Base-by-base conservation (phyloP, 2,113 vertebrate species). In the Gnathonemus echidnorhynchus region DNA sequence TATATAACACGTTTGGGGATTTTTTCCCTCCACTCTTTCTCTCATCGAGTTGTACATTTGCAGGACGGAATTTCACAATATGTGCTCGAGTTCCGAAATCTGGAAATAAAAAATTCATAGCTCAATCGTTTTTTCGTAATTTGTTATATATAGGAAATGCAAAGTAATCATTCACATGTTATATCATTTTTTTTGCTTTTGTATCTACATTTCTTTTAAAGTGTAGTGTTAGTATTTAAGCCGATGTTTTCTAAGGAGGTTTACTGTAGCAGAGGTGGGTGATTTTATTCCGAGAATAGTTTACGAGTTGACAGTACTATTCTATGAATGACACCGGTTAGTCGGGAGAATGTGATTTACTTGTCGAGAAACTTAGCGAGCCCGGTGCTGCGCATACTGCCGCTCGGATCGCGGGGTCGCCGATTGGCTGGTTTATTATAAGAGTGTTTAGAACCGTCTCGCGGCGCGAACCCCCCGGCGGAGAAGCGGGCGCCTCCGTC, bases 361-460 rank as follows among this genome's bases (percentile, higher is more conserved):
- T 88, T 58, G 42, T 39, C 4, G 56, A 3, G 19, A 46, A 88
- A 88, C 53, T 48, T 70, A 39, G 42, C 7, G 45, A 24, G 45
- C 83, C 5, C 8, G 19, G 83, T 48, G 45, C 19, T 5, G 45
- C n/a, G 83, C 21, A 27, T 46, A 85, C 42, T 39, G 35, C 35
- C 74, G 74, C 35, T 80, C 5, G 3, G 7, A 45, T 24, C 3
- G 39, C 21, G 21, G 42, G 39, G 19, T 85, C 83, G 17, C 45
- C 83, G 19, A 85, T 85, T 85, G 83, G 83, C 83, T 48, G 45
- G 3, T 85, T 85, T 85, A 85, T 85, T 85, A 24, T 85, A 85
- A 45, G 83, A 46, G 48, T 48, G 83, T 85, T 46, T 48, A 45
- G 3, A 7, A 24, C 4, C 45, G 39, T 84, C 80, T 46, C 7